Conservation (phyloP, 2,797 vertebrate genomes). For the Cirrhinus mrigala region DNA sequence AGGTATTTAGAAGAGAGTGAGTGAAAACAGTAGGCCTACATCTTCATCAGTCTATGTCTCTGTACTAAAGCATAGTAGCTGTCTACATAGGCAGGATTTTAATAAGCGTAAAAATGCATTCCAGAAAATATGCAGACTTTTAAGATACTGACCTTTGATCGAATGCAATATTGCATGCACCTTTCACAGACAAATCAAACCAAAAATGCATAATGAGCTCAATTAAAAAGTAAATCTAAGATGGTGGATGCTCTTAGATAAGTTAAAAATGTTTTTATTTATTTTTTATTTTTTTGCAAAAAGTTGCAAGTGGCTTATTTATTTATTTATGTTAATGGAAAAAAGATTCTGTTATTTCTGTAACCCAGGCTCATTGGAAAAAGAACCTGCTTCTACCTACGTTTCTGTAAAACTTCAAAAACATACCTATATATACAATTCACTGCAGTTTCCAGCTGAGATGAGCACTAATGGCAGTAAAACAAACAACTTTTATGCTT, state of each 20-base stretch:
- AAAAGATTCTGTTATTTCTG: neutral
- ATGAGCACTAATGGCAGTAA: neutral
- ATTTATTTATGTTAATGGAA: too few species aligned
- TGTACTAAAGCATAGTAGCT: neutral
- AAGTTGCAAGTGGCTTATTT: too few species aligned
- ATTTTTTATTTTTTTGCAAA: too few species aligned
- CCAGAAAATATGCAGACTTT: neutral
- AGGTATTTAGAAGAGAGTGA: neutral
- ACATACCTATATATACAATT: neutral
- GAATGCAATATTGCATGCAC: neutral
- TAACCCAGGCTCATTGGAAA: neutral
- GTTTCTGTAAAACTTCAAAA: neutral
- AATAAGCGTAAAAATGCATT: neutral
- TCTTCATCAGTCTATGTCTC: neutral
- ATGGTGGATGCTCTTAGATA: neutral
- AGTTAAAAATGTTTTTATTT: neutral
- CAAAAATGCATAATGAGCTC: neutral
- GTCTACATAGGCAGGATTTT: neutral
- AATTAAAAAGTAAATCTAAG: neutral
- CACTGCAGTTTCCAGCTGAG: neutral
- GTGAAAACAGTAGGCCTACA: neutral
- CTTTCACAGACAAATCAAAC: neutral
- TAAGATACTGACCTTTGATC: neutral
- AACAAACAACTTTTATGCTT: neutral
- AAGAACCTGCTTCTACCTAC: neutral